phyloP scores from a whole-genome alignment of 2,888 invertebrate genomes.

The Nomada fabriciana region DNA sequence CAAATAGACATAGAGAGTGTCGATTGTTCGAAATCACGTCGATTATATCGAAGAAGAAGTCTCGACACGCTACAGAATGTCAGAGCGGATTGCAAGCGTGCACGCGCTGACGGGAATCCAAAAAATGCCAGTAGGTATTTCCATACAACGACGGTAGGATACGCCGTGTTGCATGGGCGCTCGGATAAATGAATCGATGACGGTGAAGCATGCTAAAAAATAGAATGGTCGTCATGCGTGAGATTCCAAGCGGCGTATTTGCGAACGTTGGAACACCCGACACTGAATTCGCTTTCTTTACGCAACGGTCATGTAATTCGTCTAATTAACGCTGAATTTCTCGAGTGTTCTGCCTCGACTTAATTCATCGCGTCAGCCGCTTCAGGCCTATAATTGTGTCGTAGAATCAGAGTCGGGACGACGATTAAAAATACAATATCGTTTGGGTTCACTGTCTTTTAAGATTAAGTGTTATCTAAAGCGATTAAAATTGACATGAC shows the following conservation, averaged over 20 bases:
- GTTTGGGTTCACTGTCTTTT: not conserved
- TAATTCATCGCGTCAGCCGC: constrained; percentile 34
- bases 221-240: constrained; percentile 50
- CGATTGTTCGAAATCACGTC: not conserved
- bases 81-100: not conserved
- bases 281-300: constrained; percentile 25
- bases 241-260: constrained; percentile 44
- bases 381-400: constrained; percentile 27
- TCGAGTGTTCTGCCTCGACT: constrained; percentile 42
- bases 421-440: not conserved
- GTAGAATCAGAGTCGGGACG: constrained; percentile 15
- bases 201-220: constrained; percentile 47
- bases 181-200: constrained; percentile 47
- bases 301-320: constrained; percentile 48
- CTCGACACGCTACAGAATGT: constrained; percentile 2
- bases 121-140: constrained; percentile 29
- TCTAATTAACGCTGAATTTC: constrained; percentile 60
- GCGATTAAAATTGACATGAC: no score
- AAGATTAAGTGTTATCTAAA: not conserved
- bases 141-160: constrained; percentile 8
- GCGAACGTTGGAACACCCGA: constrained; percentile 1
- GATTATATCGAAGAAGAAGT: not conserved
- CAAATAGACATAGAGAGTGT: not conserved
- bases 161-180: not conserved
- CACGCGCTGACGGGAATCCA: constrained; percentile 11